phyloP scores from a whole-genome alignment of 2,113 vertebrate genomes.

The Caretta caretta region DNA sequence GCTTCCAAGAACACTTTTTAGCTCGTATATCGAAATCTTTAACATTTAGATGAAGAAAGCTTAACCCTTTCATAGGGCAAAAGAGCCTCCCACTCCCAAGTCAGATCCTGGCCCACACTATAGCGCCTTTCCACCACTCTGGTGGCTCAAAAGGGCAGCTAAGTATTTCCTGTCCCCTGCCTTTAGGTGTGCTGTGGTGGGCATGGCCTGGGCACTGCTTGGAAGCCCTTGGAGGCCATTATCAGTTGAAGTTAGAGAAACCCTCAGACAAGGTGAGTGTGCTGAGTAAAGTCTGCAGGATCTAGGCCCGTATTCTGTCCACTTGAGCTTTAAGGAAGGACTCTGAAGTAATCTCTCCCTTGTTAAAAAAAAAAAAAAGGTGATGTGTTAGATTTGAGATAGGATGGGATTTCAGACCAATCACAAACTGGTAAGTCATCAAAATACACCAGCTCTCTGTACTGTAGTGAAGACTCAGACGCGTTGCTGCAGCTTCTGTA shows the following conservation, averaged over 20 bases:
- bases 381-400: not conserved
- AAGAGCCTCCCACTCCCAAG: not conserved
- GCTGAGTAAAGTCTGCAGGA: not conserved
- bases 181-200: not conserved
- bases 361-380: not conserved
- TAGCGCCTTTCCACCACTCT: not conserved
- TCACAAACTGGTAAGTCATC: not conserved
- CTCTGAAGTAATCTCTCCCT: not conserved
- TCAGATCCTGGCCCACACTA: not conserved
- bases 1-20: not conserved
- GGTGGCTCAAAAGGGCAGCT: fast-evolving
- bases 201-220: not conserved
- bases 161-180: not conserved
- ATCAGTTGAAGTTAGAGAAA: fast-evolving
- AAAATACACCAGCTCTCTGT: not conserved
- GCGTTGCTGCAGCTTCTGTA: conserved; percentile 22
- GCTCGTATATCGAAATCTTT: fast-evolving
- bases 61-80: not conserved
- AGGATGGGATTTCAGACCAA: not conserved
- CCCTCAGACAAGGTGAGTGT: not conserved
- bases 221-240: not conserved
- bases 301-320: not conserved
- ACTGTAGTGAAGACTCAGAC: fast-evolving
- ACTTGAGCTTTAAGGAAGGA: not conserved
- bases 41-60: not conserved